Evolutionary conservation across 2,797 vertebrate species (phyloP).

Genomic region (Pempheris klunzingeri): DNA sequence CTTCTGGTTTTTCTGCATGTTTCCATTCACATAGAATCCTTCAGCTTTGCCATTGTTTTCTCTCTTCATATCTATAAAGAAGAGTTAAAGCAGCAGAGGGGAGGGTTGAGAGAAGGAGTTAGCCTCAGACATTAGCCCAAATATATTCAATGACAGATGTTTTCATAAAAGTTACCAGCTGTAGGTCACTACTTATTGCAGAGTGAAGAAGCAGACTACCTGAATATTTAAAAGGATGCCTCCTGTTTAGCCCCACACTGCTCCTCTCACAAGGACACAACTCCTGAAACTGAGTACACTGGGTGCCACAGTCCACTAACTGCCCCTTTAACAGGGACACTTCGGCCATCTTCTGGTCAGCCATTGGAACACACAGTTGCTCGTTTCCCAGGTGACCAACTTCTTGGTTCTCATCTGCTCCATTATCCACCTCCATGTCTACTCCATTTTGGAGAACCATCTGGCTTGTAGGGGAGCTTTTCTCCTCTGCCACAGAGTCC

Average conservation of each 20-base stretch:
- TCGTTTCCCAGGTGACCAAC: background rate
- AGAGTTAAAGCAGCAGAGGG: background rate
- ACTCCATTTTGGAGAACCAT: background rate
- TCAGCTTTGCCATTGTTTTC: conserved; percentile 14
- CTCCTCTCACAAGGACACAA: conserved; percentile 11
- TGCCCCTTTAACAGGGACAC: conserved; percentile 36
- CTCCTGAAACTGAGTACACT: conserved; percentile 51
- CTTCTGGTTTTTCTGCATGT: conserved; percentile 39
- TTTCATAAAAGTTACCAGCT: too few relatives aligned
- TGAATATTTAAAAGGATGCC: conserved; percentile 27
- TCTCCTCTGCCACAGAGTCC: background rate
- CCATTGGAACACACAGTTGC: conserved; percentile 9
- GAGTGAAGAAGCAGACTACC: conserved; percentile 51
- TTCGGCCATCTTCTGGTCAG: background rate
- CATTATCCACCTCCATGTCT: background rate
- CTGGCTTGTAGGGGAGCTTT: background rate
- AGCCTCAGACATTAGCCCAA: too few relatives aligned
- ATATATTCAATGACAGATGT: too few relatives aligned
- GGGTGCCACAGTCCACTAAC: conserved; percentile 63
- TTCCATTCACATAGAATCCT: background rate
- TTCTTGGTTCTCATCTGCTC: background rate
- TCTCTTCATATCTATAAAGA: conserved; percentile 43
- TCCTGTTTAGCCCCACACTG: background rate
- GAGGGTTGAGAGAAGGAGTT: too few relatives aligned
- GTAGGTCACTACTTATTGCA: too few relatives aligned